Conservation (phyloP, 2,888 invertebrate species). For the Ceriagrion tenellum region DNA sequence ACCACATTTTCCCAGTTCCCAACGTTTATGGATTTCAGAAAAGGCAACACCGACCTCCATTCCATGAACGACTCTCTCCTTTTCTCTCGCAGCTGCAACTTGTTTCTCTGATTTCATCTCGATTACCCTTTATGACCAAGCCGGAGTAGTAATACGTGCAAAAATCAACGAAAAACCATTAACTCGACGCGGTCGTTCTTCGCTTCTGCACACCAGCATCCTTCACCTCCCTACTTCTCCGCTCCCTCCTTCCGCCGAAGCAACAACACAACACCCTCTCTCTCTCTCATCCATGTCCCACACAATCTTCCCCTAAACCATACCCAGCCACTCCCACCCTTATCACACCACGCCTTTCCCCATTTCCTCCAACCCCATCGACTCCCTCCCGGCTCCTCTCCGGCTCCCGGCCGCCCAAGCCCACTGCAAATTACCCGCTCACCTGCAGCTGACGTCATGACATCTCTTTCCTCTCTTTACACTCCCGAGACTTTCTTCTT, state of each 20-base stretch:
- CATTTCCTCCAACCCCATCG: not conserved
- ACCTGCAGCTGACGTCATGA: constrained; percentile 44
- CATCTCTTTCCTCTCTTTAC: not conserved
- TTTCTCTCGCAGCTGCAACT: not conserved
- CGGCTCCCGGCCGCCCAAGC: not conserved
- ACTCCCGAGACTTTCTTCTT: not conserved
- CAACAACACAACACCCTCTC: not conserved
- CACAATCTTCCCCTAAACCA: not conserved
- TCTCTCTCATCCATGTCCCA: not conserved
- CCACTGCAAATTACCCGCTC: constrained; percentile 39
- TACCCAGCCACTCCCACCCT: not conserved
- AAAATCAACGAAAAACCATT: not conserved
- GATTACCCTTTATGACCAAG: not conserved
- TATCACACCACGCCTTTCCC: not conserved
- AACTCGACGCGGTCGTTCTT: not conserved
- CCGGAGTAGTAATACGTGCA: not conserved
- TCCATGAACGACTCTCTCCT: not conserved
- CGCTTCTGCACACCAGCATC: not conserved
- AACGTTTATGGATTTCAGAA: not conserved
- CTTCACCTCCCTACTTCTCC: not conserved
- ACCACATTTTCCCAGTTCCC: not conserved
- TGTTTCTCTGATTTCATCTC: not conserved
- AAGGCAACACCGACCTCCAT: not conserved
- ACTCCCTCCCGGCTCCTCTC: not conserved
- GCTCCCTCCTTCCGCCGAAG: not conserved